A percentile compares a stretch with the other conserved stretches of the same genome.
Conservation (phyloP, 2,888 invertebrate species). For the Campoletis raptor region DNA sequence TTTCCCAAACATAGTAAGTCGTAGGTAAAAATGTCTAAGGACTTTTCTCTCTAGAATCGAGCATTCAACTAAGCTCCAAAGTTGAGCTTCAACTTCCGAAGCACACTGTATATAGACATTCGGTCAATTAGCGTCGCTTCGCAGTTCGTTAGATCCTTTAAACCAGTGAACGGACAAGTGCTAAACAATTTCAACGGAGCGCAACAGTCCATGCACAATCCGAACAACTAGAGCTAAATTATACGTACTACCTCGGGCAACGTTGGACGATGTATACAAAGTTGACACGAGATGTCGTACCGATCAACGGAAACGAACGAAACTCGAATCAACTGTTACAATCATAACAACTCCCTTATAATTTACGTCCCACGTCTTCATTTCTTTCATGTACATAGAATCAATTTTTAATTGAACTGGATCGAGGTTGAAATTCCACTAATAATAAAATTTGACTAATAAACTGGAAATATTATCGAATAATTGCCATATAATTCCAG, state of each 20-base stretch:
- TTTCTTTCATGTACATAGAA: neutral
- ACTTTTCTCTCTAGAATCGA: neutral
- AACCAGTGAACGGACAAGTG: constrained; percentile 70
- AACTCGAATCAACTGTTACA: neutral
- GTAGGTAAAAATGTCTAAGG: neutral
- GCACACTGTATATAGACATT: constrained; percentile 8
- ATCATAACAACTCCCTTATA: neutral
- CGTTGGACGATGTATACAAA: constrained; percentile 1
- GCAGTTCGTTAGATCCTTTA: constrained; percentile 81
- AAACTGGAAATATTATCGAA: neutral
- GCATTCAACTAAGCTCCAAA: neutral
- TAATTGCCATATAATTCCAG: neutral
- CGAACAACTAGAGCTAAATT: constrained; percentile 53
- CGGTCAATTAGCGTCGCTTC: constrained; percentile 79
- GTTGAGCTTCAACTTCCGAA: neutral
- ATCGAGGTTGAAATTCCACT: neutral
- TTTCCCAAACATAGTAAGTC: neutral
- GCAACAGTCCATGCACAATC: constrained; percentile 33
- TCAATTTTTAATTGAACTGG: neutral
- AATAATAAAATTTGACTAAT: neutral
- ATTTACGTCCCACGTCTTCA: neutral
- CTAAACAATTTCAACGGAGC: constrained; percentile 56
- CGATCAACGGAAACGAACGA: constrained; percentile 17
- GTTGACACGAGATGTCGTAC: constrained; percentile 23
- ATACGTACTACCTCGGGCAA: constrained; percentile 15